Evolutionary conservation across 2,113 vertebrate genomes (phyloP).

Genomic region (Cinclus cinclus): DNA sequence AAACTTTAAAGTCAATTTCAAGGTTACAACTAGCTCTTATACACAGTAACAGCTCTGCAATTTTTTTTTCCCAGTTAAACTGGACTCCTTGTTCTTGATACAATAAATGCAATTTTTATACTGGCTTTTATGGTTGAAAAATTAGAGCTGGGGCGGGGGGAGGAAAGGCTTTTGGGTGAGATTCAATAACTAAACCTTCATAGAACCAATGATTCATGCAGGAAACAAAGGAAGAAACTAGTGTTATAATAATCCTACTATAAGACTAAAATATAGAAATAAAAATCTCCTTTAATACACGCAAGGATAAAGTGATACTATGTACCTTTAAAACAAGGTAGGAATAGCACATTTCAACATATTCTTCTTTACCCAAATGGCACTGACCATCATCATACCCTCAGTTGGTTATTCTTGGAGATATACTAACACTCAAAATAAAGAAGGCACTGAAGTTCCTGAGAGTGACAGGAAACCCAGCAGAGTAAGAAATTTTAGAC

Average conservation of each 20-base stretch:
- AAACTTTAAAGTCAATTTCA: neutral
- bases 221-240: neutral
- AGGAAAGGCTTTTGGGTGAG: neutral
- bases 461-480: conserved; percentile 31
- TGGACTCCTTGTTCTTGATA: neutral
- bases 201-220: neutral
- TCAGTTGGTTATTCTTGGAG: neutral
- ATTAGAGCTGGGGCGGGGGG: rapidly evolving
- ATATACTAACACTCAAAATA: neutral
- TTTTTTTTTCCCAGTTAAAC: neutral
- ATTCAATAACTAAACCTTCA: neutral
- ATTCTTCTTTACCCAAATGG: neutral
- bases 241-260: neutral
- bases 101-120: neutral
- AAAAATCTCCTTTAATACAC: neutral
- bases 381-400: neutral
- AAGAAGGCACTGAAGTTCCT: conserved; percentile 7
- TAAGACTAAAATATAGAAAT: neutral
- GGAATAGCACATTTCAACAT: neutral
- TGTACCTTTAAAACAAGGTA: neutral
- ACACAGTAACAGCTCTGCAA: neutral
- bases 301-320: neutral
- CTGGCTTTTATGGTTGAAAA: neutral
- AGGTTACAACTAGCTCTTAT: neutral
- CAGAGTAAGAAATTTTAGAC: conserved; percentile 43